phyloP scores from a whole-genome alignment of 2,888 invertebrate genomes.

The Meganola albula region DNA sequence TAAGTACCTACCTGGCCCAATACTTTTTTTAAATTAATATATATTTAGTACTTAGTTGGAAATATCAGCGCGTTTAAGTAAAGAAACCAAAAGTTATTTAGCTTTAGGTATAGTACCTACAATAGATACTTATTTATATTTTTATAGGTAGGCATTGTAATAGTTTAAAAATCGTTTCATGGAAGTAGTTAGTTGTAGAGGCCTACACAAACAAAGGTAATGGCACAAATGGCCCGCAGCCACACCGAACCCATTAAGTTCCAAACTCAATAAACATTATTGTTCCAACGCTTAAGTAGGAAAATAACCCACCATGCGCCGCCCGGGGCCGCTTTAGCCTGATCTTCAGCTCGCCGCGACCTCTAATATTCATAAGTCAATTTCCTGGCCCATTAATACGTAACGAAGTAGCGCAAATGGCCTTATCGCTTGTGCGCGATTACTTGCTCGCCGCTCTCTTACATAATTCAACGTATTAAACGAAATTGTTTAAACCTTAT shows the following conservation, averaged over 20 bases:
- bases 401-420: slow-evolving; percentile 78
- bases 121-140: too few species aligned
- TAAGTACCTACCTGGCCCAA: too few species aligned
- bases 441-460: slow-evolving; percentile 76
- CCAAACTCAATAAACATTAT: slow-evolving; percentile 73
- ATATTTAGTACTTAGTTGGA: too few species aligned
- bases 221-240: slow-evolving; percentile 57
- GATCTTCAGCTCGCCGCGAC: slow-evolving; percentile 65
- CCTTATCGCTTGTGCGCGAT: slow-evolving; percentile 78
- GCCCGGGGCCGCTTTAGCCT: slow-evolving; percentile 68
- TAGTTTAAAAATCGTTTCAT: slow-evolving; percentile 18
- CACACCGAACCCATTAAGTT: slow-evolving; percentile 65
- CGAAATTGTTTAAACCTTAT: slow-evolving; percentile 80
- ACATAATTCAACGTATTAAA: slow-evolving; percentile 80
- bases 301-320: slow-evolving; percentile 59
- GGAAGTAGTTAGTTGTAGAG: slow-evolving; percentile 26
- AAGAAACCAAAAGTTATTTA: too few species aligned
- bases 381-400: slow-evolving; percentile 78
- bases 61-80: too few species aligned
- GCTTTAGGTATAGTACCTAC: too few species aligned
- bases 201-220: slow-evolving; percentile 57
- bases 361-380: slow-evolving; percentile 79
- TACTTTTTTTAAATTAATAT: too few species aligned
- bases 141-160: too few species aligned
- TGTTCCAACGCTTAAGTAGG: slow-evolving; percentile 72